Evolutionary conservation across 2,888 invertebrate genomes (phyloP).

Genomic region (Tetranychus piercei): DNA sequence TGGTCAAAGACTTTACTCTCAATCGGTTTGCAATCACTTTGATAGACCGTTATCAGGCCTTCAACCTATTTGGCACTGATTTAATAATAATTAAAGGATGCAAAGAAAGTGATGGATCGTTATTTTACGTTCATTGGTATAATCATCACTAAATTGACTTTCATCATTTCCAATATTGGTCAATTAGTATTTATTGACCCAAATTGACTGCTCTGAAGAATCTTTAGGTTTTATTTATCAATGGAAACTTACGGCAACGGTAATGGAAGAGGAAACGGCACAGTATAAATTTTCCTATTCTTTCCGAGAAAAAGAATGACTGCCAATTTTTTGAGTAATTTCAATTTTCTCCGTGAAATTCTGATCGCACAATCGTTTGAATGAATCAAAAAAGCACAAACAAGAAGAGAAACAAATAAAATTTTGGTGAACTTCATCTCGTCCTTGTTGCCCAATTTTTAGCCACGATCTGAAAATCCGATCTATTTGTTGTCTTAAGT

Average conservation of each 20-base stretch:
- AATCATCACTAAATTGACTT: neutral
- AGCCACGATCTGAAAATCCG: neutral
- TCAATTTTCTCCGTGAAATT: constrained; percentile 2
- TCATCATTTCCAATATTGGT: neutral
- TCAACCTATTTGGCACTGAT: no score
- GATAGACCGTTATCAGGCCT: no score
- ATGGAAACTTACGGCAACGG: constrained; percentile 3
- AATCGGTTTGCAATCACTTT: no score
- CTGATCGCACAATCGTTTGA: neutral
- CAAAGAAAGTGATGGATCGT: no score
- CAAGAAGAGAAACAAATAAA: neutral
- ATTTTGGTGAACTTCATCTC: neutral
- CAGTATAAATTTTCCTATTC: constrained; percentile 2
- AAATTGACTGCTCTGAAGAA: no score
- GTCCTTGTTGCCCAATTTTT: neutral
- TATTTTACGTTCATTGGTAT: neutral
- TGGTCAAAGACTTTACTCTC: no score
- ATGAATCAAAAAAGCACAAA: neutral
- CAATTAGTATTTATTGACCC: no score
- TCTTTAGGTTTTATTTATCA: neutral
- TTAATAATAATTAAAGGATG: no score
- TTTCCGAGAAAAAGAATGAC: neutral
- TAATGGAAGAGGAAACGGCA: constrained; percentile 7
- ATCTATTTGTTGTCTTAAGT: no score
- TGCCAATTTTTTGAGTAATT: constrained; percentile 4